Conservation (phyloP, 2,113 vertebrate genomes). For the Campylomormyrus numenius region DNA sequence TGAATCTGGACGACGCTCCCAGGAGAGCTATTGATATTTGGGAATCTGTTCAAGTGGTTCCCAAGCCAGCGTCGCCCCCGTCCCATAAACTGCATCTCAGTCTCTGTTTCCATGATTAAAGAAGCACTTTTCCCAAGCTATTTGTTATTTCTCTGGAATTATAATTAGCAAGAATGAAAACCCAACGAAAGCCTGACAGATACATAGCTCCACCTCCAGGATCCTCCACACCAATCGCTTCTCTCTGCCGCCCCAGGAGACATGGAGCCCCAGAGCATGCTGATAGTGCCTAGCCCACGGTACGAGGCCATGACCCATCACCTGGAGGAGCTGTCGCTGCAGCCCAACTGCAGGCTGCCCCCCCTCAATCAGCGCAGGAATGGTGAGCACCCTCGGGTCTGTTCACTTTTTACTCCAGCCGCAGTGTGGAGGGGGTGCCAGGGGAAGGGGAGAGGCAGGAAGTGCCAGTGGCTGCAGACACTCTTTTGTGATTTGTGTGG, state of each 20-base stretch:
- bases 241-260: slow-evolving; percentile 31
- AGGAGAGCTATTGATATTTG: not conserved
- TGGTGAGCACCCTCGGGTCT: slow-evolving; percentile 60
- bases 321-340: slow-evolving; percentile 84
- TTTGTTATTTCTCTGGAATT: not conserved
- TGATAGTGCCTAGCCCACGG: slow-evolving; percentile 78
- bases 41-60: not conserved
- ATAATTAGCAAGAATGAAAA: not conserved
- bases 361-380: slow-evolving; percentile 89
- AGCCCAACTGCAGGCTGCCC: slow-evolving; percentile 74
- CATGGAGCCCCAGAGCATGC: slow-evolving; percentile 70
- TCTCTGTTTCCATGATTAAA: not conserved
- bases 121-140: not conserved
- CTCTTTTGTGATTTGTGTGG: not conserved
- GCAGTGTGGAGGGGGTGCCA: not conserved
- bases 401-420: not conserved
- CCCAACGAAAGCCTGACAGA: not conserved
- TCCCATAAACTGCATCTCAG: not conserved
- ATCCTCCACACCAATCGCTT: slow-evolving; percentile 29
- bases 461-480: not conserved
- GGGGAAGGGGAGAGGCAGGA: too few relatives aligned
- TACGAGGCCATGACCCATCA: slow-evolving; percentile 91
- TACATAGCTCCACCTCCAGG: slow-evolving; percentile 32
- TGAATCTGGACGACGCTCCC: not conserved
- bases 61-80: not conserved